Conservation (phyloP, 2,888 invertebrate species). For the Drosophila pegasa region DNA sequence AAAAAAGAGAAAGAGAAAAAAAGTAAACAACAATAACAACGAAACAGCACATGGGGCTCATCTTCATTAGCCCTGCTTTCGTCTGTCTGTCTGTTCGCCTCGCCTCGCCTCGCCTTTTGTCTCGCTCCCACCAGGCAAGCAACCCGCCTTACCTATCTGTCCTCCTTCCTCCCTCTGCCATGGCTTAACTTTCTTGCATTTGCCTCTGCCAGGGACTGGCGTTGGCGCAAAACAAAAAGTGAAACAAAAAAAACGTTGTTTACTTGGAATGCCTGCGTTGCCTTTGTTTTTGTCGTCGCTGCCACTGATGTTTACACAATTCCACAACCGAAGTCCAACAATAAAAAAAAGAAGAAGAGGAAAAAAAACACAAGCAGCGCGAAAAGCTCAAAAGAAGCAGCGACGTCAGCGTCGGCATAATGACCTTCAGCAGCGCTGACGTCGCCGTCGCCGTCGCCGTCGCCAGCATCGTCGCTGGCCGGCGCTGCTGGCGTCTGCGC, state of each 20-base stretch:
- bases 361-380: conserved; percentile 52
- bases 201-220: conserved; percentile 67
- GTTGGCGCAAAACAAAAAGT: conserved; percentile 46
- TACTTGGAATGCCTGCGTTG: conserved; percentile 76
- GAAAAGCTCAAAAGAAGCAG: conserved; percentile 58
- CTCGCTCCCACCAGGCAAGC: conserved; percentile 8
- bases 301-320: conserved; percentile 77
- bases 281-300: conserved; percentile 67
- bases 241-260: conserved; percentile 61
- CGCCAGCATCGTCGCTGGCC: conserved; percentile 33
- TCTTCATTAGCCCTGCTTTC: conserved; percentile 77
- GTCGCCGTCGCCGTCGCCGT: conserved; percentile 25
- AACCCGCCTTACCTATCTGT: neutral
- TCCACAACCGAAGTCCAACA: conserved; percentile 73
- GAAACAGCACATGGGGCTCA: conserved; percentile 75
- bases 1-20: neutral
- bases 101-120: conserved; percentile 10
- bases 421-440: conserved; percentile 78
- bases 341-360: too few relatives aligned
- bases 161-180: conserved; percentile 21
- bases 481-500: conserved; percentile 33
- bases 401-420: conserved; percentile 62
- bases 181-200: conserved; percentile 75
- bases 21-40: conserved; percentile 61
- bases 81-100: conserved; percentile 41